phyloP scores from a whole-genome alignment of 2,888 invertebrate species.

The Muscina levida region DNA sequence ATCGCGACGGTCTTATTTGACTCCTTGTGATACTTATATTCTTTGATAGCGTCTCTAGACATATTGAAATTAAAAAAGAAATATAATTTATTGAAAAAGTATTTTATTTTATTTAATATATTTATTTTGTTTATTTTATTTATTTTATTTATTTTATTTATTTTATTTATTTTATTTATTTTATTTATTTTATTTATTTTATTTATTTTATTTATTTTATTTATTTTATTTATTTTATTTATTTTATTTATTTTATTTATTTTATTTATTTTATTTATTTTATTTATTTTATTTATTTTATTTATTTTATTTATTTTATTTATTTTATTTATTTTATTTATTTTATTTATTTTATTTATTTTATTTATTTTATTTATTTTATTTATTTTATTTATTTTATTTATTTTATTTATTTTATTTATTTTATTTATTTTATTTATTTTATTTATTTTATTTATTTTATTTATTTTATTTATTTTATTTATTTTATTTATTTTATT shows the following conservation, averaged over 20 bases:
- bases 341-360: neutral
- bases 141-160: conserved; percentile 10
- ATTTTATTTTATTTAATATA: neutral
- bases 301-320: neutral
- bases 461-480: conserved; percentile 7
- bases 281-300: neutral
- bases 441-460: conserved; percentile 22
- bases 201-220: conserved; percentile 5
- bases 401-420: neutral
- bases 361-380: conserved; percentile 2
- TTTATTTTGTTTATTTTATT: no score
- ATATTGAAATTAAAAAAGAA: no score
- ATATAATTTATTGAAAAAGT: no score
- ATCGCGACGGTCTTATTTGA: no score
- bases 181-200: neutral
- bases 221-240: neutral
- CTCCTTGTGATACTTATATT: no score
- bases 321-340: conserved; percentile 2
- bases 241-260: neutral
- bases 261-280: conserved; percentile 14
- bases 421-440: conserved; percentile 2
- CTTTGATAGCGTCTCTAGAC: no score
- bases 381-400: neutral
- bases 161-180: conserved; percentile 1
- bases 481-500: conserved; percentile 5